Evolutionary conservation across 2,888 invertebrate species (phyloP), one percentile per base, ranked within the genome.

Genomic region (Polyommatus iphigenia): DNA sequence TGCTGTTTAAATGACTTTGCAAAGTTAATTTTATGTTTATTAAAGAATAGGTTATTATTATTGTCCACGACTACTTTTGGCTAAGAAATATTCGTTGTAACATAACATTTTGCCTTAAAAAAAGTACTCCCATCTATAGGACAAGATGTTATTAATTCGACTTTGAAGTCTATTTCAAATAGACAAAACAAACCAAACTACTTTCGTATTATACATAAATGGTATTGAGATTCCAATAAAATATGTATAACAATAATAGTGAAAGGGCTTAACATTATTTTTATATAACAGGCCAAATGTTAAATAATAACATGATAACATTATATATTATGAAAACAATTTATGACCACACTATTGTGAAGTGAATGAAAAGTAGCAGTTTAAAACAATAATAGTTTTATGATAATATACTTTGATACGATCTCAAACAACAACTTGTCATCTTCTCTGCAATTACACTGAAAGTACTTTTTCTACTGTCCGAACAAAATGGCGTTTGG

Each of bases 381-480:
- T 41, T 3, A 41, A 54, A 54, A 54, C 54, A 4, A 54, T 50
- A 50, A 46, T 10, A 15, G 54, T 54, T 18, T 54, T 54, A 54
- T 1, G 18, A 54, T 20, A 73, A 75, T 54, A 54, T 5, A 54
- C 54, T 73, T 7, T 62, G 76, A 36, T 46, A 62, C 24, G 29
- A 59, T 76, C 62, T 36, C 24, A 62, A 41, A 67, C 76, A 78
- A 59, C 57, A 72, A 59, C 36, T 41, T 73, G 41, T 76, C 1
- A 24, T 67, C 29, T 67, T 67, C 5, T 29, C 62, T 67, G 20
- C 20, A 20, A 75, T 50, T 54, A 54, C 2, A 75, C 75, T 18
- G 75, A 75, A 75, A 75, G 75, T 50, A 29, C 50, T 24, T 73
- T 50, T 50, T 41, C 46, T 50, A 75, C 54, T 75, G 75, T 75